A percentile compares a stretch with the other conserved stretches of the same genome.
Conservation (phyloP, 2,113 vertebrate species). For the Scartelaos histophorus region DNA sequence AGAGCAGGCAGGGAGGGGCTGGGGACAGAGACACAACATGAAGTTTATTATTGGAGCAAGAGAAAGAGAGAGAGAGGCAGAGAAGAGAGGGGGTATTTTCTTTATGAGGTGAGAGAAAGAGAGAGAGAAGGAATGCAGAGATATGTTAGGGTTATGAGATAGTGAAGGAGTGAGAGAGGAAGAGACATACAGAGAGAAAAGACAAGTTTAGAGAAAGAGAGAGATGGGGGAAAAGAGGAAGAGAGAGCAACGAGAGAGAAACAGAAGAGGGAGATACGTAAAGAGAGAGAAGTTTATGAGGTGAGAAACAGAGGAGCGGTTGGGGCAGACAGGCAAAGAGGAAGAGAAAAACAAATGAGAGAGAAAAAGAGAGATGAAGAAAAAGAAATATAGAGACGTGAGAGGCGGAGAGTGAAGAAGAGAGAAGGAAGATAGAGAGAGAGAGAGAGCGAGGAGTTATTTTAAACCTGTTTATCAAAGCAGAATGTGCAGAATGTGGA, state of each 20-base stretch:
- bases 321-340: background rate
- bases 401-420: background rate
- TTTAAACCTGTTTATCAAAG: constrained; percentile 48
- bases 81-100: no score
- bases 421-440: background rate
- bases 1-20: constrained; percentile 95
- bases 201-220: no score
- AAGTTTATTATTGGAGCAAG: constrained; percentile 8
- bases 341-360: background rate
- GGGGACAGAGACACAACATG: constrained; percentile 19
- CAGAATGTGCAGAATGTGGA: constrained; percentile 56
- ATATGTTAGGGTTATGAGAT: no score
- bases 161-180: no score
- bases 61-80: background rate
- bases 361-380: constrained; percentile 73
- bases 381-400: background rate
- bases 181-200: no score
- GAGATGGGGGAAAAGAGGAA: no score
- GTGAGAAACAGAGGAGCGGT: background rate
- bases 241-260: no score
- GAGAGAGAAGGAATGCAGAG: no score
- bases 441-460: constrained; percentile 20
- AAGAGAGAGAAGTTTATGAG: no score
- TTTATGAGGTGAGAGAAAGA: no score
- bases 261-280: no score